Percentiles rank a stretch among this genome's conserved stretches.
phyloP scores from a whole-genome alignment of 2,797 vertebrate genomes.

The Eulemur mongoz region DNA sequence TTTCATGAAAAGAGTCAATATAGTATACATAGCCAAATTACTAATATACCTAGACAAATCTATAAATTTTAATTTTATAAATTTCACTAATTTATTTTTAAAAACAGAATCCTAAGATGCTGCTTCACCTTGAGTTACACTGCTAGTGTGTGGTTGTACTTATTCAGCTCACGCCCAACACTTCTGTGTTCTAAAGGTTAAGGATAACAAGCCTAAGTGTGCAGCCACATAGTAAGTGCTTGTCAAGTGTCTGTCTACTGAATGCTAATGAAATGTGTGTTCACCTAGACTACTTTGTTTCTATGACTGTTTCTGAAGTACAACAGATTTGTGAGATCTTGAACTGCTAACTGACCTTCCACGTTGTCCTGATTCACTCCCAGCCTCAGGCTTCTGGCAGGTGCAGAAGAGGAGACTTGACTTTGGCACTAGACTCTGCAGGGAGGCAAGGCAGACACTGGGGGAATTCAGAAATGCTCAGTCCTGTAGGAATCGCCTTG shows the following conservation, averaged over 20 bases:
- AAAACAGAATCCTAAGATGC: not conserved
- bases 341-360: not conserved
- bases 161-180: not conserved
- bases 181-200: not conserved
- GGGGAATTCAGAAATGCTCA: not conserved
- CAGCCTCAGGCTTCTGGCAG: not conserved
- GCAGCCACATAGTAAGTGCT: no score
- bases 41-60: not conserved
- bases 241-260: not conserved
- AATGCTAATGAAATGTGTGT: not conserved
- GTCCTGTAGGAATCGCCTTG: fast-evolving
- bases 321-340: not conserved
- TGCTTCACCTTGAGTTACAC: not conserved
- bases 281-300: not conserved
- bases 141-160: not conserved
- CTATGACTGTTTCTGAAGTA: not conserved
- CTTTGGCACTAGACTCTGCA: not conserved
- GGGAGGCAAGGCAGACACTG: not conserved
- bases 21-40: not conserved
- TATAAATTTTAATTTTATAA: not conserved
- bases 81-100: not conserved
- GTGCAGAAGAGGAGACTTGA: not conserved
- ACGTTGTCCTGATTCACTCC: not conserved
- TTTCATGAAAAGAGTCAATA: not conserved
- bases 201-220: not conserved